phyloP scores from a whole-genome alignment of 1,140 invertebrate genomes.

The Drosophila rufa region DNA sequence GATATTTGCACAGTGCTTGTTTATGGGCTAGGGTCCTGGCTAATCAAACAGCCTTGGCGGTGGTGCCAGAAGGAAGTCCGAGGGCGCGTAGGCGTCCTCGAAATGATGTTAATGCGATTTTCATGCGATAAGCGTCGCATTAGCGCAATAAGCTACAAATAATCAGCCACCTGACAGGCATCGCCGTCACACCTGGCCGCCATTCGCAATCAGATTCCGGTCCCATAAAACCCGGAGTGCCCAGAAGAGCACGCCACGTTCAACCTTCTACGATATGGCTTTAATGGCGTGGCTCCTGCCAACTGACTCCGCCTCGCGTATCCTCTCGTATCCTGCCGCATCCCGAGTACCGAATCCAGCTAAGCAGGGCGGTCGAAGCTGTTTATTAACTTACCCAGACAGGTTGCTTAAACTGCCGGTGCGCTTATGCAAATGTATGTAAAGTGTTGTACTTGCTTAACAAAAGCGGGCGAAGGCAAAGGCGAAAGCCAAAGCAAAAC shows the following conservation, averaged over 20 bases:
- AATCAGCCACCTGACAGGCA: slow-evolving; percentile 73
- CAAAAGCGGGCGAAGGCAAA: slow-evolving; percentile 5
- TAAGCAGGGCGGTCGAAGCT: slow-evolving; percentile 10
- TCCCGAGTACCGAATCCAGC: not conserved
- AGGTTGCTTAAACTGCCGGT: slow-evolving; percentile 39
- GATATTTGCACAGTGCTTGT: slow-evolving; percentile 58
- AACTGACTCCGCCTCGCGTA: not conserved
- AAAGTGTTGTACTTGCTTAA: slow-evolving; percentile 62
- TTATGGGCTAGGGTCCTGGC: slow-evolving; percentile 29
- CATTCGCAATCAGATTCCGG: slow-evolving; percentile 36
- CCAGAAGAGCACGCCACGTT: slow-evolving; percentile 16
- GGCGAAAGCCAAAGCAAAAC: slow-evolving; percentile 34
- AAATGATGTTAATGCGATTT: slow-evolving; percentile 70
- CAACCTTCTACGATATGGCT: slow-evolving; percentile 23
- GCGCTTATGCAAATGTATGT: slow-evolving; percentile 74
- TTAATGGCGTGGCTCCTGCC: slow-evolving; percentile 23
- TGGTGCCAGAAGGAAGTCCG: slow-evolving; percentile 4
- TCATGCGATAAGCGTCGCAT: slow-evolving; percentile 76
- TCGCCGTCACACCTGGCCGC: slow-evolving; percentile 36
- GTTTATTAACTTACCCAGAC: slow-evolving; percentile 50
- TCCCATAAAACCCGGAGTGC: slow-evolving; percentile 13
- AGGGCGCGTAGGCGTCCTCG: slow-evolving; percentile 7
- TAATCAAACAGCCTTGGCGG: slow-evolving; percentile 36
- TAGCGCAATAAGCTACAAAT: slow-evolving; percentile 77
- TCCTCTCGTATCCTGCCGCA: not conserved